Evolutionary conservation across 2,888 invertebrate species (phyloP).

Genomic region (Minunthozetes semirufus): DNA sequence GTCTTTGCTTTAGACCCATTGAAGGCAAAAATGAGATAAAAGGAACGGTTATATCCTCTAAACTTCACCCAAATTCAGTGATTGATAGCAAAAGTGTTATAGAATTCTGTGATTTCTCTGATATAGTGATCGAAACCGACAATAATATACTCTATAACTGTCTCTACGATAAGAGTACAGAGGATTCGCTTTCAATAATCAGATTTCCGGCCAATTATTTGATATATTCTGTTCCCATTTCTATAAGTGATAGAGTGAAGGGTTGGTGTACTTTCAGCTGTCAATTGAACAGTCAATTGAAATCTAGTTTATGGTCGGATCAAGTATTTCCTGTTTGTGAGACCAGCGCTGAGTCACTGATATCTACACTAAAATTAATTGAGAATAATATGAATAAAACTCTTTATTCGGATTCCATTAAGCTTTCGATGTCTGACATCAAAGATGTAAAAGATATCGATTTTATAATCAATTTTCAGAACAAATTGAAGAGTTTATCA

Average conservation of each 20-base stretch:
- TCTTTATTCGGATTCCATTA: neutral
- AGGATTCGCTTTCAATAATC: neutral
- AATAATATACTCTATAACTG: slow-evolving; percentile 19
- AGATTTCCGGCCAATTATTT: slow-evolving; percentile 15
- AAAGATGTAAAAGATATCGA: neutral
- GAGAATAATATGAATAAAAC: neutral
- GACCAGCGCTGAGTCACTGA: neutral
- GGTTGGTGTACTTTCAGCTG: slow-evolving; percentile 22
- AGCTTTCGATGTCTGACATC: neutral
- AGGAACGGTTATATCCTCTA: neutral
- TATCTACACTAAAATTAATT: neutral
- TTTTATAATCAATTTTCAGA: slow-evolving; percentile 1
- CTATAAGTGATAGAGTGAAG: neutral
- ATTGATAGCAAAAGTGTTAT: slow-evolving; percentile 15
- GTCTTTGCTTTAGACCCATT: neutral
- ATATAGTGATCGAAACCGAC: neutral
- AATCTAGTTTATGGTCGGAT: slow-evolving; percentile 9
- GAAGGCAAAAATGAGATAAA: neutral
- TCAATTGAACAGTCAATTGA: neutral
- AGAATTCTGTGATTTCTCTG: slow-evolving; percentile 11
- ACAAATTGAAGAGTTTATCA: neutral
- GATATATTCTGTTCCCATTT: slow-evolving; percentile 16
- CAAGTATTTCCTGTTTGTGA: slow-evolving; percentile 6
- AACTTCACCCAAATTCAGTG: neutral
- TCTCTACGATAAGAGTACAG: neutral